Percentiles rank a stretch among this genome's conserved stretches.
These are phyloP conservation scores for Tapirus terrestris DNA, from an alignment of 2,113 vertebrate species.

Conservation along the genomic window DNA sequence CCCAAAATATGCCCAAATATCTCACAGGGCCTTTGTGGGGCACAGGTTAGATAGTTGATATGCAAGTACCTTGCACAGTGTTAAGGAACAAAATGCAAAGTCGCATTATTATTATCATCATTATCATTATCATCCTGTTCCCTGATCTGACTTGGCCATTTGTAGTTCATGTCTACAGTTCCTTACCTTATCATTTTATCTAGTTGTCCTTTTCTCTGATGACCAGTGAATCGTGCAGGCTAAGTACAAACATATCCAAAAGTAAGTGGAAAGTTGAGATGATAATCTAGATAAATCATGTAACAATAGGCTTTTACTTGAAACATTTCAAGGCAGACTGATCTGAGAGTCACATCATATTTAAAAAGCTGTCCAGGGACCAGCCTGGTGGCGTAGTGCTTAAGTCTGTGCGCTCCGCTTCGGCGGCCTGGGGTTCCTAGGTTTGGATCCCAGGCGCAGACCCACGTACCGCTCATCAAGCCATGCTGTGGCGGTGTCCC, in stretches of 20 bases:
- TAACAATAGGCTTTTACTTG: not conserved
- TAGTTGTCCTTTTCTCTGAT: constrained; percentile 16
- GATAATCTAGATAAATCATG: not conserved
- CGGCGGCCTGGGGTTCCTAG: too few relatives aligned
- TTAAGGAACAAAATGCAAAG: constrained; percentile 10
- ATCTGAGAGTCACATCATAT: not conserved
- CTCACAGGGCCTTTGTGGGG: not conserved
- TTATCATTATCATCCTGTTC: not conserved
- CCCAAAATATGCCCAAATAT: not conserved
- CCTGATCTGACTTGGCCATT: not conserved
- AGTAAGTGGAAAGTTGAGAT: not conserved
- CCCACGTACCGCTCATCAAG: too few relatives aligned
- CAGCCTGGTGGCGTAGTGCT: too few relatives aligned
- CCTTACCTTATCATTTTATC: not conserved
- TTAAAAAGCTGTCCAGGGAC: not conserved
- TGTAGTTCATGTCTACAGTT: not conserved
- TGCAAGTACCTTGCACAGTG: not conserved
- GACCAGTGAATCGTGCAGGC: not conserved
- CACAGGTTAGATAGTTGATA: not conserved
- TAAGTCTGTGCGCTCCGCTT: too few relatives aligned
- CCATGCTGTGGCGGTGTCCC: too few relatives aligned
- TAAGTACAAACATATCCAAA: not conserved
- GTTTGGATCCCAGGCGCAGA: too few relatives aligned
- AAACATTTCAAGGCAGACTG: not conserved
- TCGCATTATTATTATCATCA: not conserved